phyloP scores from a whole-genome alignment of 2,797 vertebrate genomes.

The Bucorvus abyssinicus region DNA sequence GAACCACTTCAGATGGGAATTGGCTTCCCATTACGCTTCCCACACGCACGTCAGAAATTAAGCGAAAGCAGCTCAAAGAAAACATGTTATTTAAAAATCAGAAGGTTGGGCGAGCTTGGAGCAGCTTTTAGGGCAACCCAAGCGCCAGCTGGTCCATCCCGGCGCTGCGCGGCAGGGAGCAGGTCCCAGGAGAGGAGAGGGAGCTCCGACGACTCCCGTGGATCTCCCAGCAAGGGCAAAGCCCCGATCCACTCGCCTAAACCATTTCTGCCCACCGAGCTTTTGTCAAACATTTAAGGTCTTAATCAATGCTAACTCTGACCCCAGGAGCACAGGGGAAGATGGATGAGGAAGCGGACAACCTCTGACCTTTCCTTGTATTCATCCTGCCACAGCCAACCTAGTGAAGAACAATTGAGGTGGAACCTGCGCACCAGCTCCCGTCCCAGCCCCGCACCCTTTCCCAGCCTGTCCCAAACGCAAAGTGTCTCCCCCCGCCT shows the following conservation, averaged over 20 bases:
- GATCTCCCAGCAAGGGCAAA: constrained; percentile 70
- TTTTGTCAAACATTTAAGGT: constrained; percentile 91
- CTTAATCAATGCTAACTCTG: constrained; percentile 93
- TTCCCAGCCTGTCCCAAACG: constrained; percentile 33
- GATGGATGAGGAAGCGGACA: constrained; percentile 89
- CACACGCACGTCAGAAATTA: background rate
- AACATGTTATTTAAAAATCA: constrained; percentile 7
- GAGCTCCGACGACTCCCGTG: background rate
- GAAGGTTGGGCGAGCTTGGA: constrained; percentile 47
- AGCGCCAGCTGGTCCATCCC: background rate
- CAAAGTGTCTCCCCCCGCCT: background rate
- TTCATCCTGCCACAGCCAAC: constrained; percentile 75
- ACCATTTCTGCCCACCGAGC: constrained; percentile 75
- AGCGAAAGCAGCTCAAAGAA: constrained; percentile 15
- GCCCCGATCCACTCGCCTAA: constrained; percentile 39
- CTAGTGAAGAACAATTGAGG: constrained; percentile 81
- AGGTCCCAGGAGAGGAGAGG: background rate
- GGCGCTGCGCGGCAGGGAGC: background rate
- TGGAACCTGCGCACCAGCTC: constrained; percentile 82
- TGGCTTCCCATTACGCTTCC: background rate
- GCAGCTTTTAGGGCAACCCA: background rate
- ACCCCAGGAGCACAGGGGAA: constrained; percentile 82
- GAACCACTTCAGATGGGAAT: constrained; percentile 1
- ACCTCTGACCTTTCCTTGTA: constrained; percentile 85
- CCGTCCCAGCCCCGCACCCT: constrained; percentile 62